Evolutionary conservation across 2,797 vertebrate species (phyloP), one percentile per base, ranked within the genome.

Genomic region (Huso huso): DNA sequence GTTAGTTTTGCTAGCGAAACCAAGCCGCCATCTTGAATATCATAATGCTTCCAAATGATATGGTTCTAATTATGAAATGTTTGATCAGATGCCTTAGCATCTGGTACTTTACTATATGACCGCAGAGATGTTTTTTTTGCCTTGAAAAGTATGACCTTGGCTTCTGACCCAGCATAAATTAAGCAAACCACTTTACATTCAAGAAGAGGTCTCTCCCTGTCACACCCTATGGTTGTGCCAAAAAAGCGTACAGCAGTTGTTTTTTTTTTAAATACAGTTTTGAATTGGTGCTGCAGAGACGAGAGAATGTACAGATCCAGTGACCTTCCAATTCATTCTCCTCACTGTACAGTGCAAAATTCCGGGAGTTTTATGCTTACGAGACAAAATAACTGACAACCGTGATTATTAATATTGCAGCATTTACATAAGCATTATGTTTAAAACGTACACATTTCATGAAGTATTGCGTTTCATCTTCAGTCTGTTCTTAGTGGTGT

Each of bases 21-120:
- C 88, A 71, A 85, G 75, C 83, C 84, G 84, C 86, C 86, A 83
- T 87, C 80, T 86, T 87, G 82, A 89, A 89, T 87, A 89, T 86
- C 78, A 82, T 83, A 82, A 87, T 83, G 84, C 83, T 78, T 77
- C 79, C 78, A 87, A 89, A 89, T 89, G 76, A 86, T 80, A 90
- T 76, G 84, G 68, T 89, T 87, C 81, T 84, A 85, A 87, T 85
- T 86, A 82, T 78, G 81, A 86, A 83, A 79, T 66, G 74, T 89
- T 87, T 87, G 84, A 90, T 88, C 82, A 73, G 77, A 73, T 73
- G 58, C 74, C 77, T 75, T 74, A 72, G 78, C 83, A 86, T 85
- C 79, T 86, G 84, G 81, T 80, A 78, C 78, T 69, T 75, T 76
- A 74, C 75, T 70, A 67, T 79, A 79, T 81, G 81, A 86, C 82